A percentile compares a stretch with the other conserved stretches of the same genome.
These are phyloP conservation scores for Dicentrarchus labrax DNA, from an alignment of 2,113 vertebrate genomes.

Conservation along the genomic window DNA sequence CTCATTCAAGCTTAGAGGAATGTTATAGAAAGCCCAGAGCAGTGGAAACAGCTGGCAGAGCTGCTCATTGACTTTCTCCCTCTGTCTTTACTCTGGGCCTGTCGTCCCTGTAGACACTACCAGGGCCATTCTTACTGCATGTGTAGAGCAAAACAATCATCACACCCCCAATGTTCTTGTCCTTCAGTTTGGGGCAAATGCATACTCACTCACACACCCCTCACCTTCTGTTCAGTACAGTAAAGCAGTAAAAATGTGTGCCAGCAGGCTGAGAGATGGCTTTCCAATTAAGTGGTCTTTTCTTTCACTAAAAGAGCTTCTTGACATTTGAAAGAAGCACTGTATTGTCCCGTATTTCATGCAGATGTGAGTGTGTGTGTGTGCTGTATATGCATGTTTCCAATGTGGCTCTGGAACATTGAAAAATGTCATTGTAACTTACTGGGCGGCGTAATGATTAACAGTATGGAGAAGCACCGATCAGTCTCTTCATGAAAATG, in stretches of 20 bases:
- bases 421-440: constrained; percentile 36
- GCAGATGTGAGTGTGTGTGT: neutral
- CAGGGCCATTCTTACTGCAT: constrained; percentile 61
- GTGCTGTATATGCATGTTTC: constrained; percentile 6
- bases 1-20: constrained; percentile 71
- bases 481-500: constrained; percentile 32
- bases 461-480: constrained; percentile 28
- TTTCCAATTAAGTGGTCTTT: constrained; percentile 54
- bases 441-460: constrained; percentile 38
- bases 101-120: constrained; percentile 65
- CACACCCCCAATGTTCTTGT: constrained; percentile 44
- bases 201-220: constrained; percentile 3
- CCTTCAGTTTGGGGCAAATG: constrained; percentile 53
- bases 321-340: constrained; percentile 66
- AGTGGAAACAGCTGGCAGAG: constrained; percentile 69
- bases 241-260: constrained; percentile 35
- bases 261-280: constrained; percentile 44
- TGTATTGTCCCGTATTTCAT: constrained; percentile 19
- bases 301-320: constrained; percentile 41
- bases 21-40: constrained; percentile 73
- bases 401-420: constrained; percentile 9
- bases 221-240: constrained; percentile 48
- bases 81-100: constrained; percentile 51
- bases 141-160: constrained; percentile 69
- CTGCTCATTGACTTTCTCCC: constrained; percentile 68